These are phyloP conservation scores for Euclidia mi DNA, from an alignment of 2,888 invertebrate genomes.

Conservation along the genomic window DNA sequence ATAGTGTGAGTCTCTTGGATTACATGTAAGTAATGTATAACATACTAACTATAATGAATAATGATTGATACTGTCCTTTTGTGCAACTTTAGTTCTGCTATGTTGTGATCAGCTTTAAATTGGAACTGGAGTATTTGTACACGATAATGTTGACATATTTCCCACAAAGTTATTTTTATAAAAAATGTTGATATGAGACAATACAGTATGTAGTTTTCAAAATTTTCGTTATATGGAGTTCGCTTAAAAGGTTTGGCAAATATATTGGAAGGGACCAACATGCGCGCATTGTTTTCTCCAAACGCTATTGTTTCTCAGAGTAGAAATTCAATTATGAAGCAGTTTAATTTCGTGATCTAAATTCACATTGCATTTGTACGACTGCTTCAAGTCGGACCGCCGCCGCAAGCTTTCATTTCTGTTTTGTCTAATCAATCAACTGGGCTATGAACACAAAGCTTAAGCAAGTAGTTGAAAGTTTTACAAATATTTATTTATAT, in stretches of 20 bases:
- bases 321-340: conserved; percentile 62
- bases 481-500: conserved; percentile 80
- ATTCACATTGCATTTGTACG: conserved; percentile 77
- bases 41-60: conserved; percentile 82
- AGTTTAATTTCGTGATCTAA: conserved; percentile 64
- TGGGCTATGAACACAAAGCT: conserved; percentile 84
- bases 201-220: conserved; percentile 85
- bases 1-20: conserved; percentile 88
- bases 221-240: conserved; percentile 66
- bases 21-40: conserved; percentile 84
- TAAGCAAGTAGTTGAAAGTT: conserved; percentile 74
- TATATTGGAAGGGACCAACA: conserved; percentile 88
- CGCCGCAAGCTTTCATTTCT: conserved; percentile 63
- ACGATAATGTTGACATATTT: conserved; percentile 82
- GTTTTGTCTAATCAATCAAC: conserved; percentile 73
- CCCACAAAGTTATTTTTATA: conserved; percentile 88
- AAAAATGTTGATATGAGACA: conserved; percentile 85
- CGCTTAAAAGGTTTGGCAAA: conserved; percentile 75
- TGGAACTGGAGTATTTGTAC: conserved; percentile 86
- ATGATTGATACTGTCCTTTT: conserved; percentile 84
- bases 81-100: conserved; percentile 88
- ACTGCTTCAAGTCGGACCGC: conserved; percentile 72
- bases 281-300: conserved; percentile 69
- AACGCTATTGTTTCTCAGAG: conserved; percentile 63
- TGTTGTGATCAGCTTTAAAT: conserved; percentile 89